Conservation (phyloP, 1,140 invertebrate species). For the Trinorchestia longiramus region DNA sequence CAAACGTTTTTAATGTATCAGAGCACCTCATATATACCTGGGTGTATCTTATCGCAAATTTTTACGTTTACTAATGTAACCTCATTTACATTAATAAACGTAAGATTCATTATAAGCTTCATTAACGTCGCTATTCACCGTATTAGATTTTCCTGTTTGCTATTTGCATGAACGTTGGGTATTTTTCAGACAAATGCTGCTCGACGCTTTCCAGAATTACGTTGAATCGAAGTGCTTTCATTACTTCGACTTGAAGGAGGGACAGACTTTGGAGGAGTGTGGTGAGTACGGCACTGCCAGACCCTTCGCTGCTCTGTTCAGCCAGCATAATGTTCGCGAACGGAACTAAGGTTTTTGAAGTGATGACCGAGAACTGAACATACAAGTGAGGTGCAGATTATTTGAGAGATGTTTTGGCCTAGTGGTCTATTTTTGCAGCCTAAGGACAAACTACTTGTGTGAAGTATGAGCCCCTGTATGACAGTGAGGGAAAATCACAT, state of each 20-base stretch:
- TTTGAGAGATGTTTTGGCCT: no score
- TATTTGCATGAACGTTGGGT: background rate
- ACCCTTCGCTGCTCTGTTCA: background rate
- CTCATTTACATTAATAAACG: background rate
- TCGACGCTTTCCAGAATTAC: conserved; percentile 25
- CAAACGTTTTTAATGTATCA: no score
- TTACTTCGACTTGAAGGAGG: conserved; percentile 21
- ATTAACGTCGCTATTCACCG: background rate
- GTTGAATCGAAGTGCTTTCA: background rate
- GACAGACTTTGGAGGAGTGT: conserved; percentile 32
- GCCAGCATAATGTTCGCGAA: background rate
- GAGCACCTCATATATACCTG: no score
- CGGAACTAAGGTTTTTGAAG: background rate
- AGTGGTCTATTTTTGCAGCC: no score
- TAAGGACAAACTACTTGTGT: no score
- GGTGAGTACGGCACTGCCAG: background rate
- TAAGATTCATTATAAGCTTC: no score
- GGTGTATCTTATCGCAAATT: no score
- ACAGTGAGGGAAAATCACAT: no score
- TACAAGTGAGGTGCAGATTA: no score
- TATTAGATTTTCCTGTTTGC: background rate
- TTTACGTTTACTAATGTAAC: background rate
- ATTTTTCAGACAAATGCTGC: background rate
- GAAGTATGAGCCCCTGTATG: no score
- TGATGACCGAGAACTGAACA: no score